A percentile compares a stretch with the other conserved stretches of the same genome.
phyloP scores from a whole-genome alignment of 1,140 invertebrate genomes.

The Drosophila truncata region DNA sequence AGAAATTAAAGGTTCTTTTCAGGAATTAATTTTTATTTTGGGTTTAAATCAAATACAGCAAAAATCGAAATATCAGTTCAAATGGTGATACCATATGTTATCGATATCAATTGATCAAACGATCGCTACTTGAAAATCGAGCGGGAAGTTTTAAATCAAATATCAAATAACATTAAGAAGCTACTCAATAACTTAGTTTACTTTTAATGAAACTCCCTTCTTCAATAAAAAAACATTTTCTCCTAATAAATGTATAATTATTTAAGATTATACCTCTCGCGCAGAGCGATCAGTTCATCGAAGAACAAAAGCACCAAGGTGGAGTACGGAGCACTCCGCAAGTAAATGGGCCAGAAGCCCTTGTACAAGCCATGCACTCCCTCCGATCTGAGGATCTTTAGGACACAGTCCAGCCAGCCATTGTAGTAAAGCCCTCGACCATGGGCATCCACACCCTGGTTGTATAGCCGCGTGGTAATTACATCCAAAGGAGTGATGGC shows the following conservation, averaged over 20 bases:
- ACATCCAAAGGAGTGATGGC: constrained; percentile 96
- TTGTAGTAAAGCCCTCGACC: constrained; percentile 91
- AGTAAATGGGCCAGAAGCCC: constrained; percentile 93
- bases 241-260: not conserved
- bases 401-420: constrained; percentile 91
- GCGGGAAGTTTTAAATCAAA: not conserved
- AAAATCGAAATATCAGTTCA: too few species aligned
- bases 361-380: constrained; percentile 94
- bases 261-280: constrained; percentile 59
- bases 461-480: constrained; percentile 94
- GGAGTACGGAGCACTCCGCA: constrained; percentile 94
- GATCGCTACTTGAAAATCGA: too few species aligned
- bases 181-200: too few species aligned
- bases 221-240: not conserved
- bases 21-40: not conserved
- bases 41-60: too few species aligned
- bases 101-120: too few species aligned
- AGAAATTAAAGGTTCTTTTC: not conserved
- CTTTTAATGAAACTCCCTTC: not conserved
- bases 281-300: constrained; percentile 88
- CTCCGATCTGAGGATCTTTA: constrained; percentile 91
- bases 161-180: not conserved
- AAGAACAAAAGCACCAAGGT: constrained; percentile 94
- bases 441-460: constrained; percentile 90
- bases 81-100: too few species aligned